These are phyloP conservation scores for Elachura formosa DNA, from an alignment of 2,113 vertebrate genomes.

Conservation along the genomic window DNA sequence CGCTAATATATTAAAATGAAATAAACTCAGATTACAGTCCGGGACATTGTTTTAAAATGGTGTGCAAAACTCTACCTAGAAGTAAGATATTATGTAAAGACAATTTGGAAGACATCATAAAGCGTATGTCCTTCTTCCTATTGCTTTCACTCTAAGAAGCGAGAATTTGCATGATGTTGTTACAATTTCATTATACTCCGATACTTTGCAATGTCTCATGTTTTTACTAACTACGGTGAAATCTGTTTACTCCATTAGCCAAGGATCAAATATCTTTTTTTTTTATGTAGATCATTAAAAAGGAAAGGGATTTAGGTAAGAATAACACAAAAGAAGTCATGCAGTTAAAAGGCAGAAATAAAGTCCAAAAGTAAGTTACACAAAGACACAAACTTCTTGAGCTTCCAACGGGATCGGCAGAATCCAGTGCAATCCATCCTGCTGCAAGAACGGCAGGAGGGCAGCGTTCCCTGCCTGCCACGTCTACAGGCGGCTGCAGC, in stretches of 20 bases:
- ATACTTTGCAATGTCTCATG: not conserved
- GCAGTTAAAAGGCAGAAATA: not conserved
- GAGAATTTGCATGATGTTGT: not conserved
- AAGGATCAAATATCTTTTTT: not conserved
- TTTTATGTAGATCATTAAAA: not conserved
- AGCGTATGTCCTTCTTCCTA: not conserved
- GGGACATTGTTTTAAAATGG: not conserved
- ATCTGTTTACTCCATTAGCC: not conserved
- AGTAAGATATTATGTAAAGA: not conserved
- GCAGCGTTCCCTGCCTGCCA: conserved; percentile 22
- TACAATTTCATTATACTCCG: not conserved
- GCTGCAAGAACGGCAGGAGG: not conserved
- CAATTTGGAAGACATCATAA: not conserved
- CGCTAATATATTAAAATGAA: not conserved
- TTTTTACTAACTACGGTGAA: not conserved
- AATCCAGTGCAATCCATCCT: not conserved
- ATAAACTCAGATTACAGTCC: not conserved
- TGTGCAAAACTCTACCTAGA: not conserved
- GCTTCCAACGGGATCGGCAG: not conserved
- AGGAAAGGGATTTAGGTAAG: not conserved
- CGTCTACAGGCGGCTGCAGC: conserved; percentile 35
- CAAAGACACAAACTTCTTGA: not conserved
- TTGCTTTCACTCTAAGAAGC: not conserved
- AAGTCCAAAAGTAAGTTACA: not conserved
- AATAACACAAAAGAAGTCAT: not conserved